Evolutionary conservation across 2,888 invertebrate genomes (phyloP).

Genomic region (Apocheima hispidaria): DNA sequence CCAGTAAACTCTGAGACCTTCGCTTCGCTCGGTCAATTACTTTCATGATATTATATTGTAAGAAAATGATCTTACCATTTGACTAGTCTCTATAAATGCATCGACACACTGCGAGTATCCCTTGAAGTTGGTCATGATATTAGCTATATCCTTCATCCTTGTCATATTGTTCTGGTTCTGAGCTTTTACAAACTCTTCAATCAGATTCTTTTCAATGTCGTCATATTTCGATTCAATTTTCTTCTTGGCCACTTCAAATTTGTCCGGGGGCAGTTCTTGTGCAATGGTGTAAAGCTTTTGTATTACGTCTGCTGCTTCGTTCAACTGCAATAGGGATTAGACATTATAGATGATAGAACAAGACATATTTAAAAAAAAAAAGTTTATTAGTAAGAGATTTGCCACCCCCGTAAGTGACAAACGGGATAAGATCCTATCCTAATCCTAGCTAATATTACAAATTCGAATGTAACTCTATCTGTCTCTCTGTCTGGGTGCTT

Average conservation of each 20-base stretch:
- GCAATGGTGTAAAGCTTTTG: conserved; percentile 98
- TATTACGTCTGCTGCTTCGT: conserved; percentile 98
- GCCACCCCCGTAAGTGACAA: too few relatives aligned
- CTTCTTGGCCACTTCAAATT: conserved; percentile 93
- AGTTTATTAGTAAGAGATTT: too few relatives aligned
- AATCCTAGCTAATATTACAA: too few relatives aligned
- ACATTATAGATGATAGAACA: not conserved
- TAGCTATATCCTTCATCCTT: conserved; percentile 97
- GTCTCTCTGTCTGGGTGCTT: too few relatives aligned
- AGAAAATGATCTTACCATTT: conserved; percentile 88
- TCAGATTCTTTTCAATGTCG: conserved; percentile 94
- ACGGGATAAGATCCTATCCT: too few relatives aligned
- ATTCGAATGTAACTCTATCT: too few relatives aligned
- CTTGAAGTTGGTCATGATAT: conserved; percentile 97
- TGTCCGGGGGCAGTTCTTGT: conserved; percentile 96
- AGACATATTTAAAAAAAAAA: too few relatives aligned
- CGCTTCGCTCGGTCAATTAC: too few relatives aligned
- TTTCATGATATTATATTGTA: too few relatives aligned
- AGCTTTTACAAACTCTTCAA: conserved; percentile 97
- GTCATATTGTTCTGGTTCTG: conserved; percentile 94
- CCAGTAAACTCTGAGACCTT: too few relatives aligned
- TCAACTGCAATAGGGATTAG: conserved; percentile 86
- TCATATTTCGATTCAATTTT: conserved; percentile 96
- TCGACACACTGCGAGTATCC: conserved; percentile 98
- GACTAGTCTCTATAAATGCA: conserved; percentile 98